Base-by-base conservation (phyloP, 1,140 invertebrate species). In the Rhagoletis zephyria region DNA sequence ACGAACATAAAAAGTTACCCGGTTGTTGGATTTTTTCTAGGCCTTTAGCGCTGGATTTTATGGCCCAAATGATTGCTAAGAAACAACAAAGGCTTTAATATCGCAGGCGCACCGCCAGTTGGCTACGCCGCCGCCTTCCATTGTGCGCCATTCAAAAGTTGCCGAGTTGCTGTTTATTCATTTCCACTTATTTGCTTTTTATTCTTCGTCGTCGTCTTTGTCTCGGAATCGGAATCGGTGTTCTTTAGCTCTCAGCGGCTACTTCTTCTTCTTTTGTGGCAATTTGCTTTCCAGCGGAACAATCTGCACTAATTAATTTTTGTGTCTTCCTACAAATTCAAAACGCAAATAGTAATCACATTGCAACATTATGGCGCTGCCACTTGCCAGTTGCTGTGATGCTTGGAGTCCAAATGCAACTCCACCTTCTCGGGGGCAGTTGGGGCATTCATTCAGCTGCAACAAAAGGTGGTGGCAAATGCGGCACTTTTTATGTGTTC, bases 401-500 rank as follows among this genome's bases (percentile, higher is more conserved):
- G 4, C 4, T 16, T 3, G 7, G n/a, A 9, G 5, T 40, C 19
- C 40, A 45, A 12, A 45, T 70, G 67, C n/a, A 56, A 56, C 48
- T 48, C n/a, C 74, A 9, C 74, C 74, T 81, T 59, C 74, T 51
- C 0, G 64, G 5, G 64, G 5, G 1, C 40, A 48, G 45, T 16
- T 19, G 2, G 30, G 10, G 30, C 74, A 51, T 61, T 42, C 60
- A 85, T 61, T 85, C 85, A 85, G 45, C 6, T 87, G 64, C 60
- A 87, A 64, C 64, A 64, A 87, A 67, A 87, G 61, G 14, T 87
- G 67, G 87, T 87, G 87, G 87, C 65, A 87, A 87, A 74, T n/a
- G 65, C 87, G 87, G 87, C 87, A 70, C 87, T 87, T 87, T 87
- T 87, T 60, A 74, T 87, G 87, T 77, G 87, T 87, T 64, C 67